phyloP scores from a whole-genome alignment of 2,113 vertebrate genomes.

The Peucedramus taeniatus region DNA sequence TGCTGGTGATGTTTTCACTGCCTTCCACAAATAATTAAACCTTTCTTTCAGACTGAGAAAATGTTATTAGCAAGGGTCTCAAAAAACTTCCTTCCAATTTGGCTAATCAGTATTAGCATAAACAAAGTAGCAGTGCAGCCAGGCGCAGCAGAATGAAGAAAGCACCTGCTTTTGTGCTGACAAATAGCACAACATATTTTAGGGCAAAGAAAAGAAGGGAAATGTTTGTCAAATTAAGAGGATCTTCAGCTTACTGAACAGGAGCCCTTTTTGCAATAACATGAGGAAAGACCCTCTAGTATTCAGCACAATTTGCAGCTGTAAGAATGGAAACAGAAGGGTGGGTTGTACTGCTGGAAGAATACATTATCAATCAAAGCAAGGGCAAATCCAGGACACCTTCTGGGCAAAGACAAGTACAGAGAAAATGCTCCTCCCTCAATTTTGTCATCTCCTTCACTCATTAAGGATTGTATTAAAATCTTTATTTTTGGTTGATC shows the following conservation, averaged over 20 bases:
- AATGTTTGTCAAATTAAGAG: slow-evolving; percentile 24
- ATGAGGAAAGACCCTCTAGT: slow-evolving; percentile 4
- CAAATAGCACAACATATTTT: neutral
- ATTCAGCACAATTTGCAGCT: neutral
- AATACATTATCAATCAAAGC: slow-evolving; percentile 57
- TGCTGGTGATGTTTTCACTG: neutral
- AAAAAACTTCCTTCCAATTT: neutral
- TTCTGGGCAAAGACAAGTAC: slow-evolving; percentile 19
- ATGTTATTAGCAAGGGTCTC: neutral
- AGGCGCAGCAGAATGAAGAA: neutral
- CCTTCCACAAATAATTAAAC: neutral
- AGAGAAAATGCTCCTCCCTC: neutral
- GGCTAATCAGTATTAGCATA: neutral
- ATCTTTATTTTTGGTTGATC: neutral
- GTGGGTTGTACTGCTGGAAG: slow-evolving; percentile 26
- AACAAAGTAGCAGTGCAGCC: neutral
- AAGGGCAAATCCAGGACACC: slow-evolving; percentile 18
- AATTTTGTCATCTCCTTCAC: neutral
- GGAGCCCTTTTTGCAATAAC: neutral
- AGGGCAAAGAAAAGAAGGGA: neutral
- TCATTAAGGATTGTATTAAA: neutral
- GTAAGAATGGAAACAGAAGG: slow-evolving; percentile 33
- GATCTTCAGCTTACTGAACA: slow-evolving; percentile 4
- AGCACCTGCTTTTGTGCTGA: neutral
- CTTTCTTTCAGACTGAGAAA: neutral